Evolutionary conservation across 2,797 vertebrate genomes (phyloP), one percentile per base, ranked within the genome.

Genomic region (Phyllotis vaccarum): DNA sequence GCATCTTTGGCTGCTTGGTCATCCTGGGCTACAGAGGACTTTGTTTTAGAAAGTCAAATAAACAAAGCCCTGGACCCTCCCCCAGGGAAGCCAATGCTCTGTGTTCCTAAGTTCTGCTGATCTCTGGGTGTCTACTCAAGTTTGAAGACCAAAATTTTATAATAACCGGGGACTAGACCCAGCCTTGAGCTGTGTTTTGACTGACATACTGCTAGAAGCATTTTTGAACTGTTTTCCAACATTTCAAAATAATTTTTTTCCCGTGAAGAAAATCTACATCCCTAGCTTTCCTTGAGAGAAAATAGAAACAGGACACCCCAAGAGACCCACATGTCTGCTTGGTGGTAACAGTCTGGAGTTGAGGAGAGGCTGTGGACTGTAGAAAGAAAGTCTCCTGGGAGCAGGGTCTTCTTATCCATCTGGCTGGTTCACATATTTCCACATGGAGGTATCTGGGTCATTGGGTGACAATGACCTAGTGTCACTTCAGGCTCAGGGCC

Each of bases 181-280:
- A 27, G 19, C 11, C 88, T 68, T 62, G 14, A 40, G 54, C n/a
- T n/a, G 49, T n/a, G 76, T 62, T 78, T 89, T 92, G 83, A 58
- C 24, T 27, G 1, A 40, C 49, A 72, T 2, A 3, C 85, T 54
- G 49, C 13, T 56, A 56, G 49, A 72, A 40, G 37, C 29, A 29
- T 27, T 64, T 86, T 89, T 19, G 24, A 81, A 94, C 34, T 54
- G 60, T 72, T 87, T 70, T 85, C 70, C 75, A 83, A 0, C 66
- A 49, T 90, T 94, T 90, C 54, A 43, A 94, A 96, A 86, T 52
- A 12, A 11, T 64, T 17, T 93, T 78, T 92, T 92, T 56, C 10
- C 14, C 54, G 90, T 24, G 27, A 86, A 86, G 92, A 89, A 89
- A 95, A 95, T 40, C 43, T 68, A 91, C 40, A 56, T 72, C 91